These are phyloP conservation scores for Lepus europaeus DNA, from an alignment of 2,113 vertebrate species.

Conservation along the genomic window DNA sequence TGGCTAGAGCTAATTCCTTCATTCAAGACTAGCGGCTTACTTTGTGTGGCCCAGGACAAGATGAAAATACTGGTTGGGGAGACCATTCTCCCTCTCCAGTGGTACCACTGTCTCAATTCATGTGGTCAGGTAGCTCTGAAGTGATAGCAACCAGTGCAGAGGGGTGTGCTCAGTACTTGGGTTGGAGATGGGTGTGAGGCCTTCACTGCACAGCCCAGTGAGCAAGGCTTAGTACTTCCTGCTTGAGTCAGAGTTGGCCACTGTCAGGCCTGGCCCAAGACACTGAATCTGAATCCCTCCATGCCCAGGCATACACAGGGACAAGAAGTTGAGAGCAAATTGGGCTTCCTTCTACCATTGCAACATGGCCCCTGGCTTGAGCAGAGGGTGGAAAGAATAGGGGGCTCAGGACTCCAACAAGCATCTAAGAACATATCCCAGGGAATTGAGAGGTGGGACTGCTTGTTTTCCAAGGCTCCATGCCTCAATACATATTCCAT, in stretches of 20 bases:
- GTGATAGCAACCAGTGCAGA: accelerated
- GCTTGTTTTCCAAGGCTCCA: background rate
- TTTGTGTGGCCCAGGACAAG: background rate
- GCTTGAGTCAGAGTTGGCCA: background rate
- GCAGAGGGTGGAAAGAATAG: too few relatives aligned
- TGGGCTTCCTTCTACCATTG: background rate
- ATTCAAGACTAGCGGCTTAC: background rate
- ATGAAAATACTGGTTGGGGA: background rate
- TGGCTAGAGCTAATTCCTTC: background rate
- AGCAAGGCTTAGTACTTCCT: background rate
- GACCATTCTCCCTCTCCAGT: accelerated
- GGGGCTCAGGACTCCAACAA: too few relatives aligned
- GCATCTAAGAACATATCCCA: background rate
- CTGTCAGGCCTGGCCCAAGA: too few relatives aligned
- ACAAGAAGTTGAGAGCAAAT: accelerated
- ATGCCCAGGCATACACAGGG: accelerated
- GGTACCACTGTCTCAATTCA: background rate
- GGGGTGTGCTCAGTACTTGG: accelerated
- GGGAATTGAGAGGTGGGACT: background rate
- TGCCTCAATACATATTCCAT: background rate
- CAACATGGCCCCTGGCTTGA: background rate
- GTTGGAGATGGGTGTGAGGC: background rate
- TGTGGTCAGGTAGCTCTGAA: accelerated
- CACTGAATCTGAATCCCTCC: too few relatives aligned
- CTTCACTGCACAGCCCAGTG: background rate